Evolutionary conservation across 2,797 vertebrate species (phyloP), one percentile per base, ranked within the genome.

Genomic region (Myoxocephalus aenaeus): DNA sequence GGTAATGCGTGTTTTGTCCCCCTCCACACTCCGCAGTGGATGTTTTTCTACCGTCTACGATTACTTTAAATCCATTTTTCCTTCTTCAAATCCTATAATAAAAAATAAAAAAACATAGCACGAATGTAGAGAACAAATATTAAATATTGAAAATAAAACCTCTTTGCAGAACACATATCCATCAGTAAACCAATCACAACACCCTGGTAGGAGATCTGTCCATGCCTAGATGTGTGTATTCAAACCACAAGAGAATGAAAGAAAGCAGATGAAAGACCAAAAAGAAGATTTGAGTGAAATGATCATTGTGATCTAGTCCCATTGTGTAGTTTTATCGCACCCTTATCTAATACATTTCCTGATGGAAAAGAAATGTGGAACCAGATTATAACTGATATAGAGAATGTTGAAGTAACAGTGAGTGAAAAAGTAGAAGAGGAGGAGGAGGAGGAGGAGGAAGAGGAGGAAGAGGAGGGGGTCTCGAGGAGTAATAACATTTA

Each of bases 401-500:
- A 56, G 7, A 75, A 46, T 46, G 42, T 17, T 17, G 20, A 69
- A 84, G 80, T 74, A 67, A 77, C 36, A 71, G 12, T 5, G 58
- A 61, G 54, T 25, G 15, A 67, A 65, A 38, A 12, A 61, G 36
- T 11, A 48, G 63, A 65, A 61, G 20, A 53, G 48, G 70, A 50
- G 0, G 12, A 69, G 40, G 46, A 53, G 32, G 65, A 56, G 38
- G 46, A 18, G n/a, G n/a, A n/a, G n/a, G n/a, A n/a, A n/a, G n/a
- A n/a, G 36, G 29, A 69, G 17, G 22, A 42, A 34, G 34, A 51
- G 46, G 64, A 54, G 29, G 44, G 18, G 40, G 32, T 36, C 51
- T 59, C 46, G n/a, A 57, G 54, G 61, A 53, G 58, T 65, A 73
- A 87, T 78, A 65, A 53, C 76, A 79, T 72, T 51, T 58, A 22